A percentile compares a stretch with the other conserved stretches of the same genome.
Evolutionary conservation across 2,888 invertebrate genomes (phyloP).

Genomic region (Agriopis leucophaearia): DNA sequence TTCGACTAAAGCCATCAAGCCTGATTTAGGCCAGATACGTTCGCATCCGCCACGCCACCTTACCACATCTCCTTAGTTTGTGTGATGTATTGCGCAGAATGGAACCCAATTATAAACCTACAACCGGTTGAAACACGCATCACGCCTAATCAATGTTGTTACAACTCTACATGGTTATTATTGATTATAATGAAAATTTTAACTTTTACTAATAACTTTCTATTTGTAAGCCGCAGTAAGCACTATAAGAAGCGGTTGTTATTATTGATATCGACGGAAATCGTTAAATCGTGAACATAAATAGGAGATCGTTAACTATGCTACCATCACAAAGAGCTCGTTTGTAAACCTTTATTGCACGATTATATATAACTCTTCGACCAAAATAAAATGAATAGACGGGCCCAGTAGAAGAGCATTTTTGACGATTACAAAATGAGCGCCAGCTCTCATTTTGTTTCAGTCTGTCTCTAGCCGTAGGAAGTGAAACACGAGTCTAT

Average conservation of each 20-base stretch:
- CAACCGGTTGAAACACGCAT: conserved; percentile 8
- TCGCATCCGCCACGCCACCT: too few relatives aligned
- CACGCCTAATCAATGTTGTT: conserved; percentile 24
- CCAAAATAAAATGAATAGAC: too few relatives aligned
- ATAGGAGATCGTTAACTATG: conserved; percentile 1
- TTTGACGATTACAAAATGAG: too few relatives aligned
- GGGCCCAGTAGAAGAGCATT: too few relatives aligned
- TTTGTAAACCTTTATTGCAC: conserved; percentile 4
- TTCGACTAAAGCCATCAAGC: too few relatives aligned
- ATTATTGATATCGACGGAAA: conserved; percentile 22
- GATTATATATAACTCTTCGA: too few relatives aligned
- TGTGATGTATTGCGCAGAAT: too few relatives aligned
- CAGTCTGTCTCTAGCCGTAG: too few relatives aligned
- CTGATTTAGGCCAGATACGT: too few relatives aligned
- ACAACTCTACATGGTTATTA: conserved; percentile 33
- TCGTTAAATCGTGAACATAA: conserved; percentile 14
- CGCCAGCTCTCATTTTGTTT: too few relatives aligned
- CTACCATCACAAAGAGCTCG: conserved; percentile 18
- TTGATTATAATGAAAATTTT: conserved; percentile 43
- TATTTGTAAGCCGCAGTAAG: conserved; percentile 35
- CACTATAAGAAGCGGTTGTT: conserved; percentile 17
- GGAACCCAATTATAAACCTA: background rate
- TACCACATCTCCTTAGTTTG: too few relatives aligned
- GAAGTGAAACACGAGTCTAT: too few relatives aligned
- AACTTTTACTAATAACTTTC: conserved; percentile 32